These are phyloP conservation scores for Congeria kusceri DNA, from an alignment of 2,888 invertebrate genomes.

Conservation along the genomic window DNA sequence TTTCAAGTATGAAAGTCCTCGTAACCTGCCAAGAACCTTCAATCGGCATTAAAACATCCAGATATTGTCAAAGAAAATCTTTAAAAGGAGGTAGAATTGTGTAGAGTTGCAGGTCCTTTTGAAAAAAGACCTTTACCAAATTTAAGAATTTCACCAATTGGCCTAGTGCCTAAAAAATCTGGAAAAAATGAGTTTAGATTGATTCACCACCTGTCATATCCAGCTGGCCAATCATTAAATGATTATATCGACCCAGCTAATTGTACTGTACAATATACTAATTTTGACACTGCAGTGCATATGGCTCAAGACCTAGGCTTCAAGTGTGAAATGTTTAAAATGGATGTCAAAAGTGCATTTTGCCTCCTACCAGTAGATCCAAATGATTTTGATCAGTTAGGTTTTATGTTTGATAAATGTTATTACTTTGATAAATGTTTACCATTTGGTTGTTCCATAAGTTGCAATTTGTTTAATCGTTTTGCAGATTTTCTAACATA, in stretches of 20 bases:
- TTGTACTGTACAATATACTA: too few relatives aligned
- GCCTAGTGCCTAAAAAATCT: constrained; percentile 23
- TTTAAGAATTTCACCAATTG: constrained; percentile 5
- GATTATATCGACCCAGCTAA: too few relatives aligned
- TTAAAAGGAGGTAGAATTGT: constrained; percentile 15
- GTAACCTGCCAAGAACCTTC: not conserved
- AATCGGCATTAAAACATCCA: constrained; percentile 28
- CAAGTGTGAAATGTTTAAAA: too few relatives aligned
- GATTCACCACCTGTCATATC: constrained; percentile 50
- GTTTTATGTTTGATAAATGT: too few relatives aligned
- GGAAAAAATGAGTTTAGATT: constrained; percentile 23
- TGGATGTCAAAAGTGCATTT: too few relatives aligned
- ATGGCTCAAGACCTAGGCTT: too few relatives aligned
- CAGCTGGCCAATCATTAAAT: constrained; percentile 8
- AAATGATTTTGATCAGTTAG: too few relatives aligned
- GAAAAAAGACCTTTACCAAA: not conserved
- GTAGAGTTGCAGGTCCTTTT: constrained; percentile 29
- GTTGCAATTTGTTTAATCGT: too few relatives aligned
- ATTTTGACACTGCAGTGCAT: too few relatives aligned
- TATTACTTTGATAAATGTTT: too few relatives aligned
- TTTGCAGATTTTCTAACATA: constrained; percentile 40
- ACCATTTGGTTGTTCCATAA: too few relatives aligned
- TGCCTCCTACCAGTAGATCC: too few relatives aligned
- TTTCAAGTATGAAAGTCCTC: constrained; percentile 1
- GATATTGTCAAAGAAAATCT: constrained; percentile 26